Evolutionary conservation across 2,888 invertebrate genomes (phyloP).

Genomic region (Drosophila kuntzei): DNA sequence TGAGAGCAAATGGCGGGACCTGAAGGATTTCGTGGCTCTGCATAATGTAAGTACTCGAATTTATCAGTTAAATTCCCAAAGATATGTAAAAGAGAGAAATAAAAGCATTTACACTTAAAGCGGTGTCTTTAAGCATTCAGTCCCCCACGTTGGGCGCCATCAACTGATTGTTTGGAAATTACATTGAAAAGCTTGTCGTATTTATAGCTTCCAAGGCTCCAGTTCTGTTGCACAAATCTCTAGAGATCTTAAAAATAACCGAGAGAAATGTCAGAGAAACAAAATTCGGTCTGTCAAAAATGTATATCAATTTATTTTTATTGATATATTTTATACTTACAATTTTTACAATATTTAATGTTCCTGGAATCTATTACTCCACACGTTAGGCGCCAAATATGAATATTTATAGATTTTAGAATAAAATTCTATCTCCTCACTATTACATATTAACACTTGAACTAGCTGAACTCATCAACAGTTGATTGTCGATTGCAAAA

Average conservation of each 20-base stretch:
- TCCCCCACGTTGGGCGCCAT: neutral
- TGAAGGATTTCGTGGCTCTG: conserved; percentile 97
- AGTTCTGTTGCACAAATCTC: neutral
- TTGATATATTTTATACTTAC: neutral
- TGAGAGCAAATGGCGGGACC: conserved; percentile 96
- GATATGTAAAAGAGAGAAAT: neutral
- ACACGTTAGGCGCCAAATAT: neutral
- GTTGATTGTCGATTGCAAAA: conserved; percentile 33
- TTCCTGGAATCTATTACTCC: neutral
- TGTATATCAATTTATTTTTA: neutral
- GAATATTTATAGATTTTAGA: neutral
- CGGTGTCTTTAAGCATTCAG: neutral
- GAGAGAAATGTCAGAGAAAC: neutral
- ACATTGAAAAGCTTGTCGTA: neutral
- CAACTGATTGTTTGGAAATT: neutral
- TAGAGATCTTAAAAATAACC: neutral
- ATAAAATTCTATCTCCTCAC: neutral
- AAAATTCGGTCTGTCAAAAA: neutral
- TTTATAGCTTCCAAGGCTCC: neutral
- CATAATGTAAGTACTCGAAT: conserved; percentile 88
- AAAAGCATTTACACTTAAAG: conserved; percentile 3
- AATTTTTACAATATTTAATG: neutral
- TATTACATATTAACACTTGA: conserved; percentile 14
- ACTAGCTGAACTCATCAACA: conserved; percentile 23
- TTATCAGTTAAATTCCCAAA: neutral